Percentiles rank a stretch among this genome's conserved stretches.
These are phyloP conservation scores for Drosophila demipolita DNA, from an alignment of 2,888 invertebrate genomes.

Conservation along the genomic window DNA sequence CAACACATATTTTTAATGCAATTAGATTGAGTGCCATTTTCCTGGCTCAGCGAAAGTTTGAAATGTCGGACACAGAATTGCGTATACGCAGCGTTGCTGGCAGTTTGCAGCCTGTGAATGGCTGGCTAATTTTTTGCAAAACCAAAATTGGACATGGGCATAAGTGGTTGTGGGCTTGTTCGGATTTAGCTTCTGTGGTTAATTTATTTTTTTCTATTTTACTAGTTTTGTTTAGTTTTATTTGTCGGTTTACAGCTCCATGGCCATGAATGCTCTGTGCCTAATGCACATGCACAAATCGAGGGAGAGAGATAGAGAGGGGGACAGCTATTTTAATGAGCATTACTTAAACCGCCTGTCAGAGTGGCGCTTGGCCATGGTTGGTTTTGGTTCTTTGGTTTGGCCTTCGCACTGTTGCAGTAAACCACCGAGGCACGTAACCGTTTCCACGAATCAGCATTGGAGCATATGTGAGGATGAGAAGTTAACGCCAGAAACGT, in stretches of 20 bases:
- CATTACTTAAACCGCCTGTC: conserved; percentile 60
- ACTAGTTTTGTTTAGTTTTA: conserved; percentile 13
- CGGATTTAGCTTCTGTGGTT: conserved; percentile 33
- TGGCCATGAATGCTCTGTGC: conserved; percentile 69
- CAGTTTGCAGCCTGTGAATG: conserved; percentile 25
- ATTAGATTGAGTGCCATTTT: conserved; percentile 49
- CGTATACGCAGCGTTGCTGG: conserved; percentile 54
- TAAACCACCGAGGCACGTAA: conserved; percentile 33
- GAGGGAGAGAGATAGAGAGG: background rate
- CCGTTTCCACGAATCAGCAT: conserved; percentile 2
- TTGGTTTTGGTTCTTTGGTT: conserved; percentile 41
- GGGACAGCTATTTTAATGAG: conserved; percentile 62
- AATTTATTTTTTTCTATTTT: conserved; percentile 2
- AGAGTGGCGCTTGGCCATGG: conserved; percentile 19
- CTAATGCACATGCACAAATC: conserved; percentile 24
- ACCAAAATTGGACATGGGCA: conserved; percentile 40
- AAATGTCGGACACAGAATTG: conserved; percentile 32
- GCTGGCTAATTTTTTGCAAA: conserved; percentile 59
- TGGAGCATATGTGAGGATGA: conserved; percentile 9
- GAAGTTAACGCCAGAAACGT: conserved; percentile 32
- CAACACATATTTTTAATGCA: conserved; percentile 37
- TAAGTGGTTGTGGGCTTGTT: conserved; percentile 50
- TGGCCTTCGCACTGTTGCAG: conserved; percentile 29
- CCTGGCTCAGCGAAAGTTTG: conserved; percentile 39
- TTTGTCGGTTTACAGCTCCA: conserved; percentile 26